A percentile compares a stretch with the other conserved stretches of the same genome.
Conservation (phyloP, 1,140 invertebrate genomes). For the Drosophila leontia region DNA sequence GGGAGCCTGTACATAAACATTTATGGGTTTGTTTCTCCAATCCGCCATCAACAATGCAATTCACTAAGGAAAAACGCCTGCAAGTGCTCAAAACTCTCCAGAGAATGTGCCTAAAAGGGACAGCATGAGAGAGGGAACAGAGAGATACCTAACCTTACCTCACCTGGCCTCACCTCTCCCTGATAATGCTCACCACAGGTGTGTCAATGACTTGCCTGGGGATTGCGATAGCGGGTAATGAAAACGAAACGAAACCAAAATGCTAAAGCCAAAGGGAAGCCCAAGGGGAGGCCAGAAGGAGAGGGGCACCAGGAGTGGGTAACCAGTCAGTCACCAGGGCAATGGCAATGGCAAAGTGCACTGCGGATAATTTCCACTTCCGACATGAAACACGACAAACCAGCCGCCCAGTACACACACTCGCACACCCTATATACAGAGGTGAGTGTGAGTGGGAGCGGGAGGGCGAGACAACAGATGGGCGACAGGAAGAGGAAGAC, state of each 20-base stretch:
- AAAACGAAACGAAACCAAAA: constrained; percentile 78
- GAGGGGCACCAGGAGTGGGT: constrained; percentile 4
- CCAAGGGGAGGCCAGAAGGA: constrained; percentile 23
- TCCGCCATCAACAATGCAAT: constrained; percentile 35
- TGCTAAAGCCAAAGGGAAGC: constrained; percentile 40
- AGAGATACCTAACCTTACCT: constrained; percentile 26
- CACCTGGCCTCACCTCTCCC: neutral
- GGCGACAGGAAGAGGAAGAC: constrained; percentile 49
- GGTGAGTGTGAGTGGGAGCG: constrained; percentile 1
- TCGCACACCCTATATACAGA: neutral
- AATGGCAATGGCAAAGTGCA: constrained; percentile 60
- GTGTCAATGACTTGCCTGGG: constrained; percentile 75
- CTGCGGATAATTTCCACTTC: constrained; percentile 78
- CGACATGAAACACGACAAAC: constrained; percentile 76
- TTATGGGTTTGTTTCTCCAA: constrained; percentile 4
- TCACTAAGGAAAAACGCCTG: constrained; percentile 31
- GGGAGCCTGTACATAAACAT: neutral
- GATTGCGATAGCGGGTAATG: constrained; percentile 67
- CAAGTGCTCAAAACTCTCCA: constrained; percentile 38
- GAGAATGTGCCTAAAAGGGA: constrained; percentile 10
- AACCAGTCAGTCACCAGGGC: constrained; percentile 68
- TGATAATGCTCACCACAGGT: constrained; percentile 65
- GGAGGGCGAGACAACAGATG: constrained; percentile 52
- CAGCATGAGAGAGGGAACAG: neutral
- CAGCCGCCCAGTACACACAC: constrained; percentile 17